Evolutionary conservation across 2,888 invertebrate genomes (phyloP).

Genomic region (Gortyna flavago): DNA sequence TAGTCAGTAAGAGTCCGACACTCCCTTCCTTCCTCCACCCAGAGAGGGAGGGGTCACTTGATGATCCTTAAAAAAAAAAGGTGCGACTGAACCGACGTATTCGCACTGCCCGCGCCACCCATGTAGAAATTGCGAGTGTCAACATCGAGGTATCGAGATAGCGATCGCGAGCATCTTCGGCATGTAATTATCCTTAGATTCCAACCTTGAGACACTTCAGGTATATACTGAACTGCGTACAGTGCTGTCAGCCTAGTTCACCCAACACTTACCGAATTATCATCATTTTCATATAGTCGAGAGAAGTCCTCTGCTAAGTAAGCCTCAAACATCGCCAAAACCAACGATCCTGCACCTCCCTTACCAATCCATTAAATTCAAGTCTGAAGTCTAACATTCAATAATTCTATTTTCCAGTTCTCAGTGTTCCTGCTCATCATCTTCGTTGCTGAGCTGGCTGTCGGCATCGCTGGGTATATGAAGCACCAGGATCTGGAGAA

Average conservation of each 20-base stretch:
- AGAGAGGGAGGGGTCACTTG: too few species aligned
- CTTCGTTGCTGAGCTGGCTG: constrained; percentile 95
- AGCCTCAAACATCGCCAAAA: background rate
- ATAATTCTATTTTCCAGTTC: constrained; percentile 86
- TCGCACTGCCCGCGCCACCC: too few species aligned
- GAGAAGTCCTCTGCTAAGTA: too few species aligned
- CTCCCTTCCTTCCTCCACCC: too few species aligned
- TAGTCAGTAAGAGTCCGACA: too few species aligned
- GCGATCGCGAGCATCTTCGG: too few species aligned
- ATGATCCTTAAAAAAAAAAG: too few species aligned
- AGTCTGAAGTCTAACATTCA: background rate
- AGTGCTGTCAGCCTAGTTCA: background rate
- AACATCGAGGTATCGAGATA: too few species aligned
- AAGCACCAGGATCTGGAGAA: constrained; percentile 92
- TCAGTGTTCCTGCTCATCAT: constrained; percentile 94
- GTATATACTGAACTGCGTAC: background rate
- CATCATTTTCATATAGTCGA: background rate
- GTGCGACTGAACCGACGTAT: too few species aligned
- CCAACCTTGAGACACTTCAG: background rate
- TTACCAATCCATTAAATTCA: background rate
- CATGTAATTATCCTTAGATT: background rate
- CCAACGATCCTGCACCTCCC: too few species aligned
- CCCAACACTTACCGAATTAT: background rate
- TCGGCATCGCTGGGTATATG: constrained; percentile 95
- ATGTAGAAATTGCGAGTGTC: too few species aligned